A percentile compares a stretch with the other conserved stretches of the same genome.
phyloP scores from a whole-genome alignment of 1,140 invertebrate species.

The Asobara japonica region DNA sequence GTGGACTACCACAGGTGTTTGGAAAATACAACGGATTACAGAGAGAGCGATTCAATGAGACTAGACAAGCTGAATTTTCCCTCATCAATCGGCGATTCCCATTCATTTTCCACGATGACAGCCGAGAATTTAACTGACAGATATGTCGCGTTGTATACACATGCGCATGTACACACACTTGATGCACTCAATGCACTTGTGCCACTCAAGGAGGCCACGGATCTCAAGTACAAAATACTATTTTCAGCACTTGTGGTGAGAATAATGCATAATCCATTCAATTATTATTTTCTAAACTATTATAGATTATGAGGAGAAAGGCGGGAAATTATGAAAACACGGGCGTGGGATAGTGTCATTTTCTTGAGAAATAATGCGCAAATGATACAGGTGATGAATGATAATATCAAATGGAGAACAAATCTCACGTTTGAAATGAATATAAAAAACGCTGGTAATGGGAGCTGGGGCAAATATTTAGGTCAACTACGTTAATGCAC shows the following conservation, averaged over 20 bases:
- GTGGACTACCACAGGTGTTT: constrained; percentile 10
- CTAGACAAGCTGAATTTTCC: background rate
- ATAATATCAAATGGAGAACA: background rate
- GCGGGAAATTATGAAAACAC: background rate
- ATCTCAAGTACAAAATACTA: constrained; percentile 92
- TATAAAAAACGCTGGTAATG: too few relatives aligned
- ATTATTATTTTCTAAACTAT: background rate
- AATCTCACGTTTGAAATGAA: too few relatives aligned
- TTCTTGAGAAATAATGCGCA: background rate
- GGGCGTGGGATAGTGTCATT: background rate
- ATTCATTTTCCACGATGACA: constrained; percentile 44
- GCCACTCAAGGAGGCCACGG: constrained; percentile 81
- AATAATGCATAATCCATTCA: background rate
- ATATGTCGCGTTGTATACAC: constrained; percentile 86
- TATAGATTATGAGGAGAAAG: background rate
- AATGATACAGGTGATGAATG: background rate
- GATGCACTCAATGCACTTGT: constrained; percentile 83
- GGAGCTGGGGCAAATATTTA: background rate
- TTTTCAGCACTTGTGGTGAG: constrained; percentile 94
- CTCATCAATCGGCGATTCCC: constrained; percentile 32
- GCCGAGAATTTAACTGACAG: constrained; percentile 73
- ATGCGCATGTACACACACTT: constrained; percentile 84
- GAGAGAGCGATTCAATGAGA: constrained; percentile 13
- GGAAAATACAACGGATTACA: background rate
- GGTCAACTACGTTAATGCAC: background rate